phyloP scores from a whole-genome alignment of 2,113 vertebrate genomes.

The Hippoglossus stenolepis region DNA sequence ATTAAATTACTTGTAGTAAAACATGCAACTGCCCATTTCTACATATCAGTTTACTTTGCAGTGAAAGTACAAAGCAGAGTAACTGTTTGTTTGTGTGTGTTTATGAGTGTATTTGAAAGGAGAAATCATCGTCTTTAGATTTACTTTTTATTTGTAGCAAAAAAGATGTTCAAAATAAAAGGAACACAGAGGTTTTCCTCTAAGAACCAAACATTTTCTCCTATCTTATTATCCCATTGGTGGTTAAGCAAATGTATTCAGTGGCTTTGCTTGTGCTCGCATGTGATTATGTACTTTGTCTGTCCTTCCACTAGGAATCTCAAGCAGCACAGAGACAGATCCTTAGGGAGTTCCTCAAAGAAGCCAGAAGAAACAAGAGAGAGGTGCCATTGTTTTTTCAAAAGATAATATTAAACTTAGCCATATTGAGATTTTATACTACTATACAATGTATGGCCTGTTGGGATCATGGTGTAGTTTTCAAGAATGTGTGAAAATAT shows the following conservation, averaged over 20 bases:
- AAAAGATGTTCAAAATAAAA: not conserved
- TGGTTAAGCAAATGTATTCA: conserved; percentile 5
- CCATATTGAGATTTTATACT: not conserved
- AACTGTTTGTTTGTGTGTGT: not conserved
- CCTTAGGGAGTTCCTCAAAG: conserved; percentile 99
- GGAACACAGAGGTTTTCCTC: not conserved
- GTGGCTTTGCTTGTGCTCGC: not conserved
- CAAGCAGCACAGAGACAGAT: conserved; percentile 97
- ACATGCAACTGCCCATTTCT: no score
- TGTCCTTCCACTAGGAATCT: conserved; percentile 88
- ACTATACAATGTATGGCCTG: not conserved
- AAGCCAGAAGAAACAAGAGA: conserved; percentile 97
- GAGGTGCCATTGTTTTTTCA: conserved; percentile 82
- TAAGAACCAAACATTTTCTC: not conserved
- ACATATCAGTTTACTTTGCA: not conserved
- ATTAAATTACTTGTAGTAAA: no score
- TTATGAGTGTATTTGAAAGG: not conserved
- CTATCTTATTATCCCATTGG: not conserved
- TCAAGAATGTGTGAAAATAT: not conserved
- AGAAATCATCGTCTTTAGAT: not conserved
- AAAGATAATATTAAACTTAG: no score
- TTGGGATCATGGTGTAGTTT: not conserved
- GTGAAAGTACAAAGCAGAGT: no score
- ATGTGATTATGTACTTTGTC: conserved; percentile 16
- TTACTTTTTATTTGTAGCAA: not conserved